Conservation (phyloP, 1,140 invertebrate species). For the Pachypsylla venusta region DNA sequence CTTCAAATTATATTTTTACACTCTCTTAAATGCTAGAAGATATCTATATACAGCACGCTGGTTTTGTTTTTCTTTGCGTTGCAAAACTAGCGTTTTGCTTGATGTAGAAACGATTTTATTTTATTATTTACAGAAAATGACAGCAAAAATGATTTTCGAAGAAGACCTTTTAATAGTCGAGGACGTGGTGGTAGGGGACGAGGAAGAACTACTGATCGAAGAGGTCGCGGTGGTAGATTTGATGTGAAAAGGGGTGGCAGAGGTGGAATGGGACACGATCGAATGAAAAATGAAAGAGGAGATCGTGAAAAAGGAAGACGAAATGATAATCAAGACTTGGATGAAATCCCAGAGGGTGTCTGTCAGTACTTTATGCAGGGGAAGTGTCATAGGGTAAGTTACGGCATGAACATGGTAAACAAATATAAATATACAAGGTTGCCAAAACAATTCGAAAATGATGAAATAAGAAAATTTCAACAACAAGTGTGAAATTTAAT, state of each 20-base stretch:
- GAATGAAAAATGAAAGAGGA: too few relatives aligned
- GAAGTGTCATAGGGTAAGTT: constrained; percentile 57
- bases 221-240: constrained; percentile 12
- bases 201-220: constrained; percentile 11
- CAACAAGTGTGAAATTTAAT: neutral
- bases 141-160: constrained; percentile 28
- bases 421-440: neutral
- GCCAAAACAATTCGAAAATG: constrained; percentile 8
- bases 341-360: constrained; percentile 31
- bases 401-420: neutral
- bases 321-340: constrained; percentile 18
- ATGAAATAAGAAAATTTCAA: too few relatives aligned
- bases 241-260: constrained; percentile 18
- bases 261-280: constrained; percentile 19
- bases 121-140: constrained; percentile 15
- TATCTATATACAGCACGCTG: neutral
- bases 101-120: too few relatives aligned
- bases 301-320: constrained; percentile 31
- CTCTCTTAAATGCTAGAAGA: neutral
- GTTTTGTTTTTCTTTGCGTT: neutral
- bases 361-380: constrained; percentile 77
- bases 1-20: neutral
- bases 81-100: too few relatives aligned
- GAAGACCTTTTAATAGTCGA: constrained; percentile 30
- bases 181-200: constrained; percentile 28